Base-by-base conservation (phyloP, 2,113 vertebrate genomes). In the Pelmatolapia mariae region DNA sequence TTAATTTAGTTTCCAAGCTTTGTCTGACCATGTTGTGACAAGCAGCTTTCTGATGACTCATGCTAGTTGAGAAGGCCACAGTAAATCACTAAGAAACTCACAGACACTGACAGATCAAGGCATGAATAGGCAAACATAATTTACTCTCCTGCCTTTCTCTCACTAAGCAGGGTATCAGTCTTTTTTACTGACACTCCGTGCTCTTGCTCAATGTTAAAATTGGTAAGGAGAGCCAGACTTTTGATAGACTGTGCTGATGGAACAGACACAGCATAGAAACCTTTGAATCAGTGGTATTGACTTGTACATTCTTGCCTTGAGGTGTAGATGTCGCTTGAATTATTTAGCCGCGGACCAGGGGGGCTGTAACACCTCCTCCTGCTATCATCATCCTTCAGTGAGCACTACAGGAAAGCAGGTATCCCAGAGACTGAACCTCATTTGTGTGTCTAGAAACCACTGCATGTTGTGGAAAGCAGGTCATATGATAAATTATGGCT, bases 321-420 rank as follows among this genome's bases (percentile, higher is more conserved):
- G 76, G 89, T 87, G 82, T 92, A 82, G 53, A 83, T 84, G 84
- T 78, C 5, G 5, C 81, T 68, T 95, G 71, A 90, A 94, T 94
- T 91, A 95, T 95, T 94, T 80, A 91, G 63, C 66, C 84, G 52
- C 53, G 7, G 63, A 84, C 73, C 80, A 84, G 71, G 87, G 52
- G 79, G 82, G 83, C 63, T 57, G 54, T 53, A 83, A 87, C 92
- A 80, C 87, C 86, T 78, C 88, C 71, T 85, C 43, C 43, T 89
- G 43, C 31, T 81, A 40, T 71, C 45, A 71, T 82, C 81, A 24
- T 61, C 52, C 53, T 47, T 53, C 47, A 71, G 54, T 10, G 18
- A 31, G 18, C 57, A 33, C 84, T 40, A 81, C 40, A 52, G 80
- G 86, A 85, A 52, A 71, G 7, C 80, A 85, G 82, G 80, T 85